phyloP scores from a whole-genome alignment of 2,888 invertebrate species.

The Plutella xylostella region DNA sequence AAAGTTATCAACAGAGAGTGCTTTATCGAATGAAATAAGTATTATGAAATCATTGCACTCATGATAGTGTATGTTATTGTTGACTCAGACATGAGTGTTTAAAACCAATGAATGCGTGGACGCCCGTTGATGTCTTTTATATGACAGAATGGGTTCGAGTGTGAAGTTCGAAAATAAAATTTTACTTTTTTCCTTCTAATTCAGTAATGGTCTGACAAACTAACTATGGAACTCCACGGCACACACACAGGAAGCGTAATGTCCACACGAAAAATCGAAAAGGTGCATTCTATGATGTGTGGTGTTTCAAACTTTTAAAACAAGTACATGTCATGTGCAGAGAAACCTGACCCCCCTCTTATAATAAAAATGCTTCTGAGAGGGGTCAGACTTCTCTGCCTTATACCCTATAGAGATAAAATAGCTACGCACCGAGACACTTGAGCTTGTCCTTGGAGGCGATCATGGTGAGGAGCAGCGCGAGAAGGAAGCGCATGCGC shows the following conservation, averaged over 20 bases:
- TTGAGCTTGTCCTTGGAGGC: conserved; percentile 83
- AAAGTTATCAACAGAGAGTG: conserved; percentile 3
- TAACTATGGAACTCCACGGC: conserved; percentile 30
- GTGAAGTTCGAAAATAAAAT: not conserved
- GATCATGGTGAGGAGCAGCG: conserved; percentile 84
- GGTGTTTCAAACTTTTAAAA: not conserved
- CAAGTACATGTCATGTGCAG: not conserved
- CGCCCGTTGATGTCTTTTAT: conserved; percentile 55
- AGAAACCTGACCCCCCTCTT: no score
- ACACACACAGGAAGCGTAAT: conserved; percentile 57
- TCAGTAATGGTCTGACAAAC: not conserved
- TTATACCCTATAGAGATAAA: conserved; percentile 22
- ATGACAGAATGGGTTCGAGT: conserved; percentile 14
- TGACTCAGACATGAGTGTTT: conserved; percentile 31
- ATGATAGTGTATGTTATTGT: conserved; percentile 41
- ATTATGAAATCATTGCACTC: conserved; percentile 20
- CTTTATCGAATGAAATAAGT: conserved; percentile 2
- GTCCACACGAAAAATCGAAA: conserved; percentile 45
- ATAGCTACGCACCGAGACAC: conserved; percentile 77
- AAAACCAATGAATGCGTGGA: conserved; percentile 20
- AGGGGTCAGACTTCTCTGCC: no score
- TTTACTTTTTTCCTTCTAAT: not conserved
- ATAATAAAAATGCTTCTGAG: no score
- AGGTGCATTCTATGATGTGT: conserved; percentile 33
- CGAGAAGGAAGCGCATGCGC: conserved; percentile 82